Evolutionary conservation across 2,888 invertebrate genomes (phyloP).

Genomic region (Andrena dorsata): DNA sequence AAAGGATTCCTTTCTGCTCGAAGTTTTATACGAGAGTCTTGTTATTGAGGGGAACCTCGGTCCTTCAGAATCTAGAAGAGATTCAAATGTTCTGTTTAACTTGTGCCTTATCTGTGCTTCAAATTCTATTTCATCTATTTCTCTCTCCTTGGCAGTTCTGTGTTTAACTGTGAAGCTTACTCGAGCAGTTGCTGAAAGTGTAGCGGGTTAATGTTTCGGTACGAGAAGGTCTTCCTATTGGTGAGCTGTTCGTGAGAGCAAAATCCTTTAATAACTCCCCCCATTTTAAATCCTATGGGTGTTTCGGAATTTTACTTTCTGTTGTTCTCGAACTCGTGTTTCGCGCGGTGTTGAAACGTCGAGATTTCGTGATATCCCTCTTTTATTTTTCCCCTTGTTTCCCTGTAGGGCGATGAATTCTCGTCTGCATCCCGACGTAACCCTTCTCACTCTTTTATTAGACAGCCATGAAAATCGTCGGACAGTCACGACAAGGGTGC

Average conservation of each 20-base stretch:
- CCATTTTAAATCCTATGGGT: no score
- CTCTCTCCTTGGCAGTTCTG: no score
- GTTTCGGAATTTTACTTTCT: not conserved
- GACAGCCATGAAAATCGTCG: slow-evolving; percentile 44
- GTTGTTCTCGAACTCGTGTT: not conserved
- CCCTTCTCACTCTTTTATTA: slow-evolving; percentile 33
- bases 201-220: no score
- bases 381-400: not conserved
- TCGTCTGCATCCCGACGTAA: not conserved
- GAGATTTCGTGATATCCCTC: slow-evolving; percentile 14
- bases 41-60: not conserved
- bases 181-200: no score
- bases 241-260: no score
- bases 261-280: no score
- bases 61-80: not conserved
- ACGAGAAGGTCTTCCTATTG: no score
- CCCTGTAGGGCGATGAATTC: slow-evolving; percentile 12
- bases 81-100: not conserved
- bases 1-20: not conserved
- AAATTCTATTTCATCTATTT: no score
- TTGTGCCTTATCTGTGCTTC: not conserved
- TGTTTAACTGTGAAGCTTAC: no score
- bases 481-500: slow-evolving; percentile 25
- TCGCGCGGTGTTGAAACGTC: not conserved
- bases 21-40: not conserved